Evolutionary conservation across 2,113 vertebrate genomes (phyloP).

Genomic region (Oryzias celebensis): DNA sequence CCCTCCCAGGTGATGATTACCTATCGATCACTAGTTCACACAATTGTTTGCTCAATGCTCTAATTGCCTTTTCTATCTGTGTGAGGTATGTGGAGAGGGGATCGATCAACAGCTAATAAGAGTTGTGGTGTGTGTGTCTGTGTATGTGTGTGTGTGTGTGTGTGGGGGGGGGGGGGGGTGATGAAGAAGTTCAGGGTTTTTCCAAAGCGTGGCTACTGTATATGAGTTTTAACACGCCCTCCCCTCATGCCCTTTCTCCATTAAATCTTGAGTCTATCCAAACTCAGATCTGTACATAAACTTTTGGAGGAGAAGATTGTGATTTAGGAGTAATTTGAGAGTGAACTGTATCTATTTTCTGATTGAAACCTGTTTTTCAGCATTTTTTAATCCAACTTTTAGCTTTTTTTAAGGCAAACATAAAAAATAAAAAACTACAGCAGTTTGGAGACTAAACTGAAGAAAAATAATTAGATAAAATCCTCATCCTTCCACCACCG

Average conservation of each 20-base stretch:
- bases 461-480: no score
- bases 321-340: neutral
- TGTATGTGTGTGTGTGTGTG: neutral
- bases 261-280: conserved; percentile 31
- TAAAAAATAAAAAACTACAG: neutral
- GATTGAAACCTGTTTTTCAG: neutral
- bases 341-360: neutral
- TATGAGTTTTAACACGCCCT: conserved; percentile 26
- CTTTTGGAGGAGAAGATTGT: no score
- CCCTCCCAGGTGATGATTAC: conserved; percentile 69
- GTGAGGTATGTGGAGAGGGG: conserved; percentile 37
- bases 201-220: conserved; percentile 33
- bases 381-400: neutral
- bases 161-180: neutral
- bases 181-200: neutral
- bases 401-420: neutral
- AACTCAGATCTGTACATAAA: neutral
- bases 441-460: neutral
- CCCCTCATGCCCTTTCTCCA: conserved; percentile 15
- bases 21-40: conserved; percentile 66
- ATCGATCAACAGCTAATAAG: conserved; percentile 73
- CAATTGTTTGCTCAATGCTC: conserved; percentile 71
- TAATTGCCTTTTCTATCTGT: conserved; percentile 71
- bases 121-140: conserved; percentile 18
- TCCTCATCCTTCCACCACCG: no score